These are phyloP conservation scores for Microplitis deprimator DNA, from an alignment of 2,888 invertebrate genomes.

Conservation along the genomic window DNA sequence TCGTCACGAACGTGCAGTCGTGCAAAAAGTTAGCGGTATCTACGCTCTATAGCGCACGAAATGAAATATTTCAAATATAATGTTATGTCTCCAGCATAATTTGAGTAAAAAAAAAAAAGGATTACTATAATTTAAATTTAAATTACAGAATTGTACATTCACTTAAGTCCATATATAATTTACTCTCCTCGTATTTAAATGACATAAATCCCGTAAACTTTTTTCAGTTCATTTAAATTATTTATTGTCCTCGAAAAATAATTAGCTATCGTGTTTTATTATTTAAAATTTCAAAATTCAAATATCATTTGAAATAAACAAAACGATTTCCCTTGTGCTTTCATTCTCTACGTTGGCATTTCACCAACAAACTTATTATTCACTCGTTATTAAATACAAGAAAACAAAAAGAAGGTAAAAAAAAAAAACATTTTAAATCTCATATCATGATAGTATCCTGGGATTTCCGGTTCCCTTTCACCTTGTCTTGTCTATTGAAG, in stretches of 20 bases:
- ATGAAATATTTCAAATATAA: slow-evolving; percentile 47
- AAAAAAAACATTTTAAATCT: slow-evolving; percentile 12
- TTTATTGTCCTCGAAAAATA: background rate
- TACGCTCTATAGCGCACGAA: slow-evolving; percentile 53
- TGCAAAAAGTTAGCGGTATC: slow-evolving; percentile 55
- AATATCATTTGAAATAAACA: background rate
- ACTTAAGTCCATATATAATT: background rate
- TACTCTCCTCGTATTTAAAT: background rate
- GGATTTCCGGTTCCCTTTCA: slow-evolving; percentile 53
- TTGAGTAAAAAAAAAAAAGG: slow-evolving; percentile 11
- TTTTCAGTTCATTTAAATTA: background rate
- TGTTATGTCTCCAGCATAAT: slow-evolving; percentile 13
- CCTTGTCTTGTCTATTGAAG: slow-evolving; percentile 49
- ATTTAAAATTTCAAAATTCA: background rate
- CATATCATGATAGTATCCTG: slow-evolving; percentile 21
- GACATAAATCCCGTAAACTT: background rate
- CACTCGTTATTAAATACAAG: background rate
- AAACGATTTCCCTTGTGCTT: background rate
- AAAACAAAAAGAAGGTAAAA: background rate
- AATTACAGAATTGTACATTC: background rate
- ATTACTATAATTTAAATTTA: slow-evolving; percentile 37
- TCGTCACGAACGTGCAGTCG: slow-evolving; percentile 25
- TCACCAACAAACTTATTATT: slow-evolving; percentile 1
- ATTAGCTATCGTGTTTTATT: background rate
- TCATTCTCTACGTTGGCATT: background rate